phyloP scores from a whole-genome alignment of 2,888 invertebrate genomes.

The Cerastis leucographa region DNA sequence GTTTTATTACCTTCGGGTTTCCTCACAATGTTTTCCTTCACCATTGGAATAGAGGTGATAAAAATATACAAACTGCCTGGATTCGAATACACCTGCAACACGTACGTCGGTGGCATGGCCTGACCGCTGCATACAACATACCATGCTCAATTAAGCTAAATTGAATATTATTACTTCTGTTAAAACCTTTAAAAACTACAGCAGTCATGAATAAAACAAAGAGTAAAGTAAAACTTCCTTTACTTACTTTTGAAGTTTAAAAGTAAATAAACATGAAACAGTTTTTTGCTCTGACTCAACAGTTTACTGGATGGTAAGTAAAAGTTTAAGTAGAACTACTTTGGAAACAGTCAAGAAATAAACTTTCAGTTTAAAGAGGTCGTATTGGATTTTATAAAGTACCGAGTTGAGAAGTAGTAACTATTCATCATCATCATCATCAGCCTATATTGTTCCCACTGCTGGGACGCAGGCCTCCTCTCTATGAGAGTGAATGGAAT shows the following conservation, averaged over 20 bases:
- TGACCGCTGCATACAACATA: not conserved
- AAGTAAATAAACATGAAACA: slow-evolving; percentile 43
- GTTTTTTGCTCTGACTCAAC: slow-evolving; percentile 50
- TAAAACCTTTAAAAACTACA: not conserved
- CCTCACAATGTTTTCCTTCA: not conserved
- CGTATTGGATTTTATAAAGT: slow-evolving; percentile 40
- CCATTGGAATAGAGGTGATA: not conserved
- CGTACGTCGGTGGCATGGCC: too few species aligned
- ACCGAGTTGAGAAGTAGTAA: slow-evolving; percentile 3
- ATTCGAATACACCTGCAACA: not conserved
- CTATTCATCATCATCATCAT: too few species aligned
- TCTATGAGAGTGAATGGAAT: too few species aligned
- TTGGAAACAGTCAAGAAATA: slow-evolving; percentile 53
- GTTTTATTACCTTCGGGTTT: not conserved
- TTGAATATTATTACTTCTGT: not conserved
- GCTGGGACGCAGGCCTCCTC: too few species aligned
- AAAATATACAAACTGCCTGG: not conserved
- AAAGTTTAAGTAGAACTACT: slow-evolving; percentile 48
- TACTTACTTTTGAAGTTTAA: slow-evolving; percentile 44
- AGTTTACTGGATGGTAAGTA: slow-evolving; percentile 44
- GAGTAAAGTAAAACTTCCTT: slow-evolving; percentile 29
- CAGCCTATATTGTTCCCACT: too few species aligned
- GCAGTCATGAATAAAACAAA: slow-evolving; percentile 2
- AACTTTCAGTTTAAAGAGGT: slow-evolving; percentile 40
- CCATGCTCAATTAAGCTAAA: not conserved